Base-by-base conservation (phyloP, 2,113 vertebrate species). In the Colius striatus region DNA sequence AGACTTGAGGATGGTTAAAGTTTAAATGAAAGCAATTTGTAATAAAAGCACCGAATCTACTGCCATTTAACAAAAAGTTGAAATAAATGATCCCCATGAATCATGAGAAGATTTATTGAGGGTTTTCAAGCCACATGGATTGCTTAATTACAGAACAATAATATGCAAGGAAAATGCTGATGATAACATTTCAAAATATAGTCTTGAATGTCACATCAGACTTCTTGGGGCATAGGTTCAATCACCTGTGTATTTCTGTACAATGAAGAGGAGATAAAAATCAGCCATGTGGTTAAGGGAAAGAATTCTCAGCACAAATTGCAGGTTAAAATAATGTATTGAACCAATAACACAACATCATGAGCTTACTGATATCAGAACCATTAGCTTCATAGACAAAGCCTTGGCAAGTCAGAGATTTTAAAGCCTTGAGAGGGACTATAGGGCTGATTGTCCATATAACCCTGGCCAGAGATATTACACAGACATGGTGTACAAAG, bases 21-120 rank as follows among this genome's bases (percentile, higher is more conserved):
- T 92, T 72, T 93, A 97, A 98, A 97, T 96, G 95, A 97, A 97
- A 97, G 95, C 97, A 95, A 96, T 98, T 96, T 92, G 92, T 97
- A 97, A 97, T 92, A 67, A 72, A 82, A 96, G 80, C 91, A 96
- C 80, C 90, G 94, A 96, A 97, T 94, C 95, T 96, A 70, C 82
- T 94, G 74, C 87, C 84, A 82, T 96, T 96, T 95, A 87, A 96
- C 74, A 94, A 96, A 96, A 93, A 95, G 81, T 91, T 95, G 81
- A 94, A 92, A 97, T 78, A 97, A 97, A 97, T 80, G 87, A 76
- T 94, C 51, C 61, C 45, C 91, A 95, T 97, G 96, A 96, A 97
- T 97, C 96, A 96, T 53, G 50, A 53, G 72, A 58, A 87, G 88
- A 92, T 88, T 95, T 94, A 92, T 87, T 89, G 86, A 67, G 83